Evolutionary conservation across 2,888 invertebrate genomes (phyloP).

Genomic region (Quadriops clusia): DNA sequence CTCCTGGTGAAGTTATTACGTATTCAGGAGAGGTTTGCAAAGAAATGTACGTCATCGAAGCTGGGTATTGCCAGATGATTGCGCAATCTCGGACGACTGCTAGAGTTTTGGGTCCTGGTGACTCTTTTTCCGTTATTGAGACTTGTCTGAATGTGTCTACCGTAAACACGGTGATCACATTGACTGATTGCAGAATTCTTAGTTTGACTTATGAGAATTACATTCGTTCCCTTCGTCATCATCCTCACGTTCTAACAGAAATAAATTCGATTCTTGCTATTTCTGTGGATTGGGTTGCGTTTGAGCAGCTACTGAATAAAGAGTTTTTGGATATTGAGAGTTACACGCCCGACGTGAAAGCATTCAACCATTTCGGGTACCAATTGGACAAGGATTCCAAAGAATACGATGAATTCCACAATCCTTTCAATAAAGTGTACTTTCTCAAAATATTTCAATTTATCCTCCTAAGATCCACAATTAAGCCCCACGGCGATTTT

Average conservation of each 20-base stretch:
- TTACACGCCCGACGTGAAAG: too few relatives aligned
- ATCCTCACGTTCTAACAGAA: conserved; percentile 1
- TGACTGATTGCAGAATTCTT: conserved; percentile 17
- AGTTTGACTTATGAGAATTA: conserved; percentile 11
- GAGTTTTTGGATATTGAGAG: too few relatives aligned
- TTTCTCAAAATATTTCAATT: conserved; percentile 10
- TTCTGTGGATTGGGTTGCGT: too few relatives aligned
- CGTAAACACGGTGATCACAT: conserved; percentile 16
- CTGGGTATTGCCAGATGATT: conserved; percentile 19
- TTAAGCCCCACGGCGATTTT: conserved; percentile 17
- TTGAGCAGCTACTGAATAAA: too few relatives aligned
- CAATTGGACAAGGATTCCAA: conserved; percentile 3
- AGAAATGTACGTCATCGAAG: conserved; percentile 19
- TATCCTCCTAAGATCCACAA: conserved; percentile 14
- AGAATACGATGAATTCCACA: conserved; percentile 8
- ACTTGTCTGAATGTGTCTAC: conserved; percentile 17
- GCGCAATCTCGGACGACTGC: too few relatives aligned
- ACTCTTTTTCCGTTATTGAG: conserved; percentile 18
- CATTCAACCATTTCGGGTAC: too few relatives aligned
- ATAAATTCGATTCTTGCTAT: too few relatives aligned
- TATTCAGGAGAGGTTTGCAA: conserved; percentile 19
- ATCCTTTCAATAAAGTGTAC: conserved; percentile 8
- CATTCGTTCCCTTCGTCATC: neutral
- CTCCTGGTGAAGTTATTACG: conserved; percentile 19
- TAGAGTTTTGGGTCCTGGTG: conserved; percentile 12